phyloP scores from a whole-genome alignment of 2,888 invertebrate genomes.

The Xanthorhoe designata region DNA sequence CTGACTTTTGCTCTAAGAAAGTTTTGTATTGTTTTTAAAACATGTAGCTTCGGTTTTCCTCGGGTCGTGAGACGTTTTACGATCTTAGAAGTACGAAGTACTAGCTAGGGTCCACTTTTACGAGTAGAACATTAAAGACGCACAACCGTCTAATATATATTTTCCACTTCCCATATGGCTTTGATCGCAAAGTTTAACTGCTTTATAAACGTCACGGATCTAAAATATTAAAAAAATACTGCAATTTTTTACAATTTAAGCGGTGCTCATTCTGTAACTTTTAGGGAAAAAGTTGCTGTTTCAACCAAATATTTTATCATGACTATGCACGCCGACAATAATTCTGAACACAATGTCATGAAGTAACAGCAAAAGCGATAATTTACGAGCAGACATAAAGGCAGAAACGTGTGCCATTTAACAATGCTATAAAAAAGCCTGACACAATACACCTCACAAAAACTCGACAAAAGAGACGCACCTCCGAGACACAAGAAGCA shows the following conservation, averaged over 20 bases:
- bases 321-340: conserved; percentile 47
- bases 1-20: conserved; percentile 29
- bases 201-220: too few species aligned
- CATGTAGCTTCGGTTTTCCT: conserved; percentile 19
- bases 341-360: conserved; percentile 52
- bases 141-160: neutral
- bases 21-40: conserved; percentile 41
- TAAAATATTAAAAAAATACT: neutral
- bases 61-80: conserved; percentile 17
- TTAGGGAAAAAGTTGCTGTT: neutral
- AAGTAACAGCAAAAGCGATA: conserved; percentile 53
- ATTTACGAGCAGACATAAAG: conserved; percentile 61
- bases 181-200: too few species aligned
- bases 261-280: neutral
- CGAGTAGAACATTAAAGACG: neutral
- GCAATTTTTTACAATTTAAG: neutral
- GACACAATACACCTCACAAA: conserved; percentile 29
- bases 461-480: conserved; percentile 14
- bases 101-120: neutral
- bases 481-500: conserved; percentile 8
- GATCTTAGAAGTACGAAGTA: neutral
- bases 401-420: conserved; percentile 55
- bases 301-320: conserved; percentile 27
- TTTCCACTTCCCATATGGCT: neutral
- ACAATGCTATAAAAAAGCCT: conserved; percentile 57